Evolutionary conservation across 2,797 vertebrate genomes (phyloP).

Genomic region (Choloepus didactylus): DNA sequence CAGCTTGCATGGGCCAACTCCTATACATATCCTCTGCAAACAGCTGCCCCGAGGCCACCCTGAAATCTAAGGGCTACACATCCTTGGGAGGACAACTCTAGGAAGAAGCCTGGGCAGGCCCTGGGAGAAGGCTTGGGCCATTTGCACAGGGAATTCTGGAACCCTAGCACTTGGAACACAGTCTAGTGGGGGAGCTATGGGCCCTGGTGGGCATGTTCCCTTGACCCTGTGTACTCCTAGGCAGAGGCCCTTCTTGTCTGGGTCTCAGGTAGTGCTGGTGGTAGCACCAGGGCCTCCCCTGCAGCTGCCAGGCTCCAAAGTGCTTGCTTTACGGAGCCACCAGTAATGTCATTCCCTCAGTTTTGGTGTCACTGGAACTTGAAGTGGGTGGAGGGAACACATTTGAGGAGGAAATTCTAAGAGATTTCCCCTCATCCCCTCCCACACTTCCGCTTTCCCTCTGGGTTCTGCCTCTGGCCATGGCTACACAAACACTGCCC

Average conservation of each 20-base stretch:
- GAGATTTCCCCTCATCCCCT: background rate
- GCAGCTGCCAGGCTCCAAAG: background rate
- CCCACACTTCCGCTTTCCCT: conserved; percentile 44
- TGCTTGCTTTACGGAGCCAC: background rate
- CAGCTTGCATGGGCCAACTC: background rate
- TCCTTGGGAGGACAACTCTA: background rate
- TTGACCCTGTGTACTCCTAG: background rate
- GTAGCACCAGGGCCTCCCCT: background rate
- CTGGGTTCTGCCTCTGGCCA: background rate
- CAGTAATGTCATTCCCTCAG: background rate
- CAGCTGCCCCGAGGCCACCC: background rate
- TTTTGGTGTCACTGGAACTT: background rate
- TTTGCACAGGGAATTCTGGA: background rate
- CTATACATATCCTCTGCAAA: background rate
- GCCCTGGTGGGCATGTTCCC: background rate
- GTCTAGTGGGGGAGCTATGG: background rate
- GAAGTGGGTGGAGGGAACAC: background rate
- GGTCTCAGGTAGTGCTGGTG: background rate
- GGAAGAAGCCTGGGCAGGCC: background rate
- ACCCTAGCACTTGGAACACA: background rate
- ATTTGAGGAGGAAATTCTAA: background rate
- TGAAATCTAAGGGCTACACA: background rate
- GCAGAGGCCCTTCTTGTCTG: background rate
- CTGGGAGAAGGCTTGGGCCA: background rate
- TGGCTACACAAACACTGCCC: conserved; percentile 12